Evolutionary conservation across 2,888 invertebrate species (phyloP).

Genomic region (Chydorus sphaericus): DNA sequence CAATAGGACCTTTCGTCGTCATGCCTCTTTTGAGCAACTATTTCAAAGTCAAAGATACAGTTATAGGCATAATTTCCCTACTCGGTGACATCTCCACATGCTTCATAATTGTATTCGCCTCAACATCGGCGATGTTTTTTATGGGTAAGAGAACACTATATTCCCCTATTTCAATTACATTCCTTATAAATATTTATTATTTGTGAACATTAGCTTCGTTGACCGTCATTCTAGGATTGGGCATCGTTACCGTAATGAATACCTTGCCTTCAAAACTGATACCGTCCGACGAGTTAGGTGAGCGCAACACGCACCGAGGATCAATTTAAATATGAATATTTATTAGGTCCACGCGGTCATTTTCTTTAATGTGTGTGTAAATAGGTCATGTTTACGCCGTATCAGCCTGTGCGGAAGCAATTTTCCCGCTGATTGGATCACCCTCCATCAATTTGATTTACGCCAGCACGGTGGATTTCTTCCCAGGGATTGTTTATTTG

Average conservation of each 20-base stretch:
- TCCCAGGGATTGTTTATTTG: slow-evolving; percentile 7
- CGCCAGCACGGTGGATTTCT: slow-evolving; percentile 5
- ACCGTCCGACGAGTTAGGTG: slow-evolving; percentile 2
- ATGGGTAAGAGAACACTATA: background rate
- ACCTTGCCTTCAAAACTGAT: slow-evolving; percentile 1
- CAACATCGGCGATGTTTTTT: background rate
- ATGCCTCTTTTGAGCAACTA: background rate
- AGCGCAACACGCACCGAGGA: no score
- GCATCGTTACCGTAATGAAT: background rate
- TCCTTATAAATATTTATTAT: no score
- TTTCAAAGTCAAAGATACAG: background rate
- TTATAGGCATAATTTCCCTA: background rate
- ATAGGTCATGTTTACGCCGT: slow-evolving; percentile 8
- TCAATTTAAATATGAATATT: background rate
- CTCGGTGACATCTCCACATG: background rate
- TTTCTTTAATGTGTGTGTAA: background rate
- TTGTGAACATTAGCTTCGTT: no score
- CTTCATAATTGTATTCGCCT: background rate
- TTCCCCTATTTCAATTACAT: background rate
- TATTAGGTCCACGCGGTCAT: no score
- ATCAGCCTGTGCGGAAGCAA: background rate
- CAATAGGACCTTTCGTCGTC: background rate
- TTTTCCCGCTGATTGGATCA: background rate
- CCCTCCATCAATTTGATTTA: background rate
- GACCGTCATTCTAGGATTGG: background rate